Evolutionary conservation across 2,888 invertebrate genomes (phyloP).

Genomic region (Oxystoma pomonae): DNA sequence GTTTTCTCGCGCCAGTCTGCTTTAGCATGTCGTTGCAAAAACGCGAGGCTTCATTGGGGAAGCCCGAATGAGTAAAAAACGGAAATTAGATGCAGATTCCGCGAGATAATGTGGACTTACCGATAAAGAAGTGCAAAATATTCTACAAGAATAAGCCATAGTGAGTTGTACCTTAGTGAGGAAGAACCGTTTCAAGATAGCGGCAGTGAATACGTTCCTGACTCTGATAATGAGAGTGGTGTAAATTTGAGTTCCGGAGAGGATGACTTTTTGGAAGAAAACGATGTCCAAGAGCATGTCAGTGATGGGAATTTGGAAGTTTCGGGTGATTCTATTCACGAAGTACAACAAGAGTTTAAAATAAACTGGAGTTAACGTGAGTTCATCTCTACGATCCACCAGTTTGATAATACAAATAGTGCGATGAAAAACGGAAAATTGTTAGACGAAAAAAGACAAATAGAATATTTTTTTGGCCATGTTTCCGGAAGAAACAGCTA

Average conservation of each 20-base stretch:
- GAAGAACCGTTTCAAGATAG: constrained; percentile 6
- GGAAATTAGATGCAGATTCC: too few species aligned
- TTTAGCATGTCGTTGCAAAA: too few species aligned
- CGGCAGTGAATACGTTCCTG: constrained; percentile 8
- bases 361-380: constrained; percentile 1
- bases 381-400: background rate
- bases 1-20: too few species aligned
- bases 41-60: too few species aligned
- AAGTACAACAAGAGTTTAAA: background rate
- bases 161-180: constrained; percentile 4
- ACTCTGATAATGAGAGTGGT: constrained; percentile 5
- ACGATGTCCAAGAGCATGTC: background rate
- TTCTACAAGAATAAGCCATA: too few species aligned
- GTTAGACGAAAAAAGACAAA: too few species aligned
- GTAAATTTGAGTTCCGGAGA: constrained; percentile 2
- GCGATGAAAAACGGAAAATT: too few species aligned
- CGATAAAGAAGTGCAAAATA: too few species aligned
- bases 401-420: constrained; percentile 6
- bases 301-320: background rate
- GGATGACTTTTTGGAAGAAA: background rate
- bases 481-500: too few species aligned
- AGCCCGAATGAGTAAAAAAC: too few species aligned
- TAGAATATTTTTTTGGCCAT: too few species aligned
- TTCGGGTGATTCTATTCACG: background rate
- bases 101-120: too few species aligned